Evolutionary conservation across 1,140 invertebrate genomes (phyloP).

Genomic region (Agrilus planipennis): DNA sequence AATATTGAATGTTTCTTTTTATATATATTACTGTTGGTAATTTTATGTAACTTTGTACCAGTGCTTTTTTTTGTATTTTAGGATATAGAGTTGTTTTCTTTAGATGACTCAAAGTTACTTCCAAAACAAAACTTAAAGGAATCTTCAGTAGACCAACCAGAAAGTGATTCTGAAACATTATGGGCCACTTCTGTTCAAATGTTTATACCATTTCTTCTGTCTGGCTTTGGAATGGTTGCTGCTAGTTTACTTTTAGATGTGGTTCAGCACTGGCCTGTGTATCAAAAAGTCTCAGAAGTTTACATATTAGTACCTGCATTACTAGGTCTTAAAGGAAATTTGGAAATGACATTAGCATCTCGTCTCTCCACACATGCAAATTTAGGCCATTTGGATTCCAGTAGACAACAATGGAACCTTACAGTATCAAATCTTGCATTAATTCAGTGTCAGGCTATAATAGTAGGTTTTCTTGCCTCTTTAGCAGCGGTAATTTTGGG

Average conservation of each 20-base stretch:
- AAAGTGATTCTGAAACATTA: slow-evolving; percentile 35
- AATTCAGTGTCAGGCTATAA: slow-evolving; percentile 72
- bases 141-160: no score
- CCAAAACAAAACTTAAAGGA: no score
- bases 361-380: slow-evolving; percentile 69
- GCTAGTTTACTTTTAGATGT: slow-evolving; percentile 72
- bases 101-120: no score
- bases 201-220: slow-evolving; percentile 79
- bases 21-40: no score
- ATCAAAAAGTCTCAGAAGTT: slow-evolving; percentile 70
- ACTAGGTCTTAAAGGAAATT: slow-evolving; percentile 88
- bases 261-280: slow-evolving; percentile 84
- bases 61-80: no score
- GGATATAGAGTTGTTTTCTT: no score
- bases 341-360: slow-evolving; percentile 96
- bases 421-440: slow-evolving; percentile 77
- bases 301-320: slow-evolving; percentile 82
- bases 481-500: slow-evolving; percentile 75
- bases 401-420: slow-evolving; percentile 54
- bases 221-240: slow-evolving; percentile 85
- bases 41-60: no score
- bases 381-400: slow-evolving; percentile 48
- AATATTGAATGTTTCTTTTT: no score
- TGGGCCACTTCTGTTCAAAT: slow-evolving; percentile 69
- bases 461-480: slow-evolving; percentile 84